A percentile compares a stretch with the other conserved stretches of the same genome.
These are phyloP conservation scores for Noctuana brunneofusca DNA, from an alignment of 2,888 invertebrate species.

Conservation along the genomic window DNA sequence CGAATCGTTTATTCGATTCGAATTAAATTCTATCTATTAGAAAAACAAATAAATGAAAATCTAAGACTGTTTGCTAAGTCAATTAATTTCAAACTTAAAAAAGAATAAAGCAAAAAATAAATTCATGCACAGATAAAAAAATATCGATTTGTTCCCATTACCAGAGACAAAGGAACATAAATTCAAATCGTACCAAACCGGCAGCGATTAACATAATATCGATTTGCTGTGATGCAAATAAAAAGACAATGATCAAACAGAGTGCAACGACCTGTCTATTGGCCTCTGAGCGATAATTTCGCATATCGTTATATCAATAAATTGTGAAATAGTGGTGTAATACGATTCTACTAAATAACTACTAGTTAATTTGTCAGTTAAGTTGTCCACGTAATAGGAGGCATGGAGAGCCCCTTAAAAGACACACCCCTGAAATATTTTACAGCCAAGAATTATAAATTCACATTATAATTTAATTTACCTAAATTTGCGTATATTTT, in stretches of 20 bases:
- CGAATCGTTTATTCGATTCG: neutral
- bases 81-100: neutral
- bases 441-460: too few relatives aligned
- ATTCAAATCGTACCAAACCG: slow-evolving; percentile 19
- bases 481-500: neutral
- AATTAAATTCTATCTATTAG: neutral
- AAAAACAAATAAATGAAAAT: neutral
- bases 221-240: slow-evolving; percentile 12
- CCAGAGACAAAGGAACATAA: slow-evolving; percentile 17
- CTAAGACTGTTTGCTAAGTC: neutral
- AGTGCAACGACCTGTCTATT: slow-evolving; percentile 20
- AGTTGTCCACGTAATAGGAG: neutral
- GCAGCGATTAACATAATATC: slow-evolving; percentile 13
- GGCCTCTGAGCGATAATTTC: slow-evolving; percentile 1
- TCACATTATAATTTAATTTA: neutral
- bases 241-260: slow-evolving; percentile 14
- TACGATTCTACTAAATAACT: slow-evolving; percentile 43
- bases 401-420: neutral
- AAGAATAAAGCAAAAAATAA: neutral
- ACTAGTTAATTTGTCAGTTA: neutral
- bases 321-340: slow-evolving; percentile 17
- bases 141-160: neutral
- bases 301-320: neutral
- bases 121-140: neutral
- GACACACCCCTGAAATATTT: too few relatives aligned